phyloP scores from a whole-genome alignment of 2,888 invertebrate genomes.

The Tillus elongatus region DNA sequence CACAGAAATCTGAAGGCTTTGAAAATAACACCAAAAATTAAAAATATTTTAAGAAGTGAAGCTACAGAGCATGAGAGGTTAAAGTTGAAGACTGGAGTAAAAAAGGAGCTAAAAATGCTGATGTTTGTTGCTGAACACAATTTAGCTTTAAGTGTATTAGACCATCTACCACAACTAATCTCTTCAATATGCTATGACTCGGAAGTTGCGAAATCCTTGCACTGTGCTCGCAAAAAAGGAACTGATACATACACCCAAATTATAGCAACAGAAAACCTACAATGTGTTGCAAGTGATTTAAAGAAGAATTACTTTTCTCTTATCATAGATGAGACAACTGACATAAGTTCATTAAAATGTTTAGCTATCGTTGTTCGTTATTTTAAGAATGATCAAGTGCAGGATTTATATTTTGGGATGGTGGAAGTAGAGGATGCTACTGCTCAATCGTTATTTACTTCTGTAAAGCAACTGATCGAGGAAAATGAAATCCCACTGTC shows the following conservation, averaged over 20 bases:
- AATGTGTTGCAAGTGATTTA: conserved; percentile 9
- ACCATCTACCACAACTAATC: conserved; percentile 18
- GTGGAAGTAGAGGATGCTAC: conserved; percentile 1
- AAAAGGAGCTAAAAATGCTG: too few species aligned
- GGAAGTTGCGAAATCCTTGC: conserved; percentile 12
- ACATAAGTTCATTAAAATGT: conserved; percentile 13
- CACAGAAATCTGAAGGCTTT: not conserved
- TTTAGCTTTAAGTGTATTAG: conserved; percentile 15
- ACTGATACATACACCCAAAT: conserved; percentile 17
- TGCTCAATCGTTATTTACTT: not conserved
- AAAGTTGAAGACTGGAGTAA: too few species aligned
- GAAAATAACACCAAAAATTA: not conserved
- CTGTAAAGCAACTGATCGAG: not conserved
- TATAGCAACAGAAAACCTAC: conserved; percentile 12
- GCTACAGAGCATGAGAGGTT: not conserved
- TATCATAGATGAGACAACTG: conserved; percentile 18
- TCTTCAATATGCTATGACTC: conserved; percentile 13
- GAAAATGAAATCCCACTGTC: not conserved
- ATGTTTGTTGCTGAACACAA: conserved; percentile 20
- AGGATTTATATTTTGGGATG: conserved; percentile 19
- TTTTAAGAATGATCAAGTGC: conserved; percentile 9
- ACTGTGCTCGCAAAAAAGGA: conserved; percentile 18
- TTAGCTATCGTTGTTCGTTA: conserved; percentile 15
- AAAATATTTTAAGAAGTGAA: not conserved
- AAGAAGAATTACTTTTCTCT: conserved; percentile 17